Percentiles rank a stretch among this genome's conserved stretches.
phyloP scores from a whole-genome alignment of 2,888 invertebrate species.

The Sminthurides aquaticus region DNA sequence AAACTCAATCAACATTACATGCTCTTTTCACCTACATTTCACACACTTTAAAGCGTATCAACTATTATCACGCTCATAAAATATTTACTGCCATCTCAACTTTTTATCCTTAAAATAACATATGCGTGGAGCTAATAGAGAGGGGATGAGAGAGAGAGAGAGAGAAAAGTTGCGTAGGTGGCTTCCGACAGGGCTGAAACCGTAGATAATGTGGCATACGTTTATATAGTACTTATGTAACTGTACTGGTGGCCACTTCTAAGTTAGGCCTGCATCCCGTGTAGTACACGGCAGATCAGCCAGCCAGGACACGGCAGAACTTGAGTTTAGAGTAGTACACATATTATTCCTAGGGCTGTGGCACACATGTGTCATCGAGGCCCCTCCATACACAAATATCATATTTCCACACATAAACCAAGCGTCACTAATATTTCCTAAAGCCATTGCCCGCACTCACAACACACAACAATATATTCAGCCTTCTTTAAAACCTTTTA shows the following conservation, averaged over 20 bases:
- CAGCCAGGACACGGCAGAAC: too few species aligned
- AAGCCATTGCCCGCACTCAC: neutral
- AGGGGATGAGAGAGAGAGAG: too few species aligned
- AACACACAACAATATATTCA: neutral
- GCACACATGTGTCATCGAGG: neutral
- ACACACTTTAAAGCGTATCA: slow-evolving; percentile 35
- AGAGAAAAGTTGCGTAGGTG: neutral
- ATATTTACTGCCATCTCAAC: slow-evolving; percentile 24
- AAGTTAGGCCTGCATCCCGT: too few species aligned
- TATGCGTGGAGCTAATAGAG: too few species aligned
- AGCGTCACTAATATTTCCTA: neutral
- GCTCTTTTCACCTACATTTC: slow-evolving; percentile 25
- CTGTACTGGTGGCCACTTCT: too few species aligned
- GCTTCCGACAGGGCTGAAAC: neutral
- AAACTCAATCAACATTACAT: slow-evolving; percentile 16
- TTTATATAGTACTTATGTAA: too few species aligned
- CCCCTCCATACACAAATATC: neutral
- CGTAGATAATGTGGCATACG: neutral
- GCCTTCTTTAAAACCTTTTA: neutral
- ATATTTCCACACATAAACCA: neutral
- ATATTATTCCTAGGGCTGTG: too few species aligned
- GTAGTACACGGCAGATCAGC: too few species aligned
- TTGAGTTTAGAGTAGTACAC: too few species aligned
- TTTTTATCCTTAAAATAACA: too few species aligned
- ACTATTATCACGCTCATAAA: slow-evolving; percentile 33